phyloP scores from a whole-genome alignment of 1,140 invertebrate species.

The Pseudomyrmex cubaensis region DNA sequence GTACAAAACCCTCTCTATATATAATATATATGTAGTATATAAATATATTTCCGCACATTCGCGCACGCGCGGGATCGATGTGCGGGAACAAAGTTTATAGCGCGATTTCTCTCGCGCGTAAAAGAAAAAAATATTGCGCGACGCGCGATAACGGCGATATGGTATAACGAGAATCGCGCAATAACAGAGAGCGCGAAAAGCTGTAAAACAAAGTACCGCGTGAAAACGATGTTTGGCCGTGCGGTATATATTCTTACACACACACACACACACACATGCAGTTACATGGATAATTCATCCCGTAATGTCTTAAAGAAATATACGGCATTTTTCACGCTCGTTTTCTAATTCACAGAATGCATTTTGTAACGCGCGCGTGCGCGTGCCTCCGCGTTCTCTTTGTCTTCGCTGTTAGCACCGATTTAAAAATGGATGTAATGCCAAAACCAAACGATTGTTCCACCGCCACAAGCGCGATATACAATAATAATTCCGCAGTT shows the following conservation, averaged over 20 bases:
- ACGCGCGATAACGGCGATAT: constrained; percentile 39
- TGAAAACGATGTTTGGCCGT: constrained; percentile 53
- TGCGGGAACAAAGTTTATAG: constrained; percentile 57
- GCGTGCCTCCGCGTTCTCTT: background rate
- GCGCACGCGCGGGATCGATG: constrained; percentile 3
- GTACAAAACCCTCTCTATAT: background rate
- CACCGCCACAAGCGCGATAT: too few relatives aligned
- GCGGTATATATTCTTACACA: background rate
- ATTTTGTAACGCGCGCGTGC: background rate
- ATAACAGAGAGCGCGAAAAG: constrained; percentile 38
- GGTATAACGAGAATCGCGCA: constrained; percentile 21
- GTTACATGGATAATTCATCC: constrained; percentile 54
- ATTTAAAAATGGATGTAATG: constrained; percentile 13
- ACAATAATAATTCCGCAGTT: too few relatives aligned
- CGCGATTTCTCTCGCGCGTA: background rate
- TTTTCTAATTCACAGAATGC: background rate
- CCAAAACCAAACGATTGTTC: too few relatives aligned
- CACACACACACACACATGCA: constrained; percentile 22
- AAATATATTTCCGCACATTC: background rate
- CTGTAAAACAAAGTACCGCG: constrained; percentile 59
- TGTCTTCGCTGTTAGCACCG: background rate
- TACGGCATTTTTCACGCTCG: background rate
- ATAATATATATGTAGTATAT: too few relatives aligned
- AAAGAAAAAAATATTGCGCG: background rate
- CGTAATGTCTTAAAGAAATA: constrained; percentile 24